Percentiles rank a stretch among this genome's conserved stretches.
phyloP scores from a whole-genome alignment of 2,113 vertebrate genomes.

The Anseranas semipalmata region DNA sequence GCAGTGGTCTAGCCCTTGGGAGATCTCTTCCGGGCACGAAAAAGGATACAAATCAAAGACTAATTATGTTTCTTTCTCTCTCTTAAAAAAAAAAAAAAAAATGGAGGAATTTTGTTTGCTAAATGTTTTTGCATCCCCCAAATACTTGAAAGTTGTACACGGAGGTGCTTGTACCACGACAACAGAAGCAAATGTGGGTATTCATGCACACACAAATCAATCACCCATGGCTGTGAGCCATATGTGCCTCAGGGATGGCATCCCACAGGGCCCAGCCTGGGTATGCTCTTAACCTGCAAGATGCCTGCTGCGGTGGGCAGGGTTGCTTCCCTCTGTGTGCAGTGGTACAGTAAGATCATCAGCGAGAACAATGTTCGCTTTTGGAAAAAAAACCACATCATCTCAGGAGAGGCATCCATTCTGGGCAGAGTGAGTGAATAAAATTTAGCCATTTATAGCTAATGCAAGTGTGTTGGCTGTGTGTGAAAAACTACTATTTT shows the following conservation, averaged over 20 bases:
- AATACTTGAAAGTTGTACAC: neutral
- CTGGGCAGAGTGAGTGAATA: neutral
- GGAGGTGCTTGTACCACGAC: neutral
- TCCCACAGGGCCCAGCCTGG: neutral
- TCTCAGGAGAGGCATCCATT: neutral
- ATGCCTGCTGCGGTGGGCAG: neutral
- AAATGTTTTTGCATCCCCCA: neutral
- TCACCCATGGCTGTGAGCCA: neutral
- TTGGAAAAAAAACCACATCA: neutral
- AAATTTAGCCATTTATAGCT: neutral
- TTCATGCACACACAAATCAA: neutral
- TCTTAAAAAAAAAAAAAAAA: neutral
- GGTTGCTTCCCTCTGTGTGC: neutral
- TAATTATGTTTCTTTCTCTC: neutral
- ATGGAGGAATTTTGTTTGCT: neutral
- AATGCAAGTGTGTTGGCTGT: neutral
- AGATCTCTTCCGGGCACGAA: neutral
- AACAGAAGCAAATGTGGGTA: neutral
- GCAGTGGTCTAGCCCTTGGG: neutral
- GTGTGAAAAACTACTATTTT: neutral
- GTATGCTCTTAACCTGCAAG: neutral
- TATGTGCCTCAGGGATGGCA: neutral
- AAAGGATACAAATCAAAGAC: neutral
- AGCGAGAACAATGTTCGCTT: neutral
- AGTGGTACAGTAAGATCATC: neutral